Evolutionary conservation across 2,113 vertebrate genomes (phyloP).

Genomic region (Microtus ochrogaster): DNA sequence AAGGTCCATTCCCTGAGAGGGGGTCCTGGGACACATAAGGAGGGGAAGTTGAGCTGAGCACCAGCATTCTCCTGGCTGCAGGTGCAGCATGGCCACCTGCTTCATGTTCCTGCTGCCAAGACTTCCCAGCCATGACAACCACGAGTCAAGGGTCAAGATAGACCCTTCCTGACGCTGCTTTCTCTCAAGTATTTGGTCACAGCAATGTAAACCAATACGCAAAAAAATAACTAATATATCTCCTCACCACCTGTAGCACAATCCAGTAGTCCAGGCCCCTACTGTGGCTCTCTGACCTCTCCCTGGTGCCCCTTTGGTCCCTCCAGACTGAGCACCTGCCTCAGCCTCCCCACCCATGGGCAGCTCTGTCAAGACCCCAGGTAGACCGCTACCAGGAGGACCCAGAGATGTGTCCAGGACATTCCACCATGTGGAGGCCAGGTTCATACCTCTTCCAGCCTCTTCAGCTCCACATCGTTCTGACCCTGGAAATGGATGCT

Average conservation of each 20-base stretch:
- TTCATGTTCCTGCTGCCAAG: not conserved
- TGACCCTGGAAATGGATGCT: slow-evolving; percentile 90
- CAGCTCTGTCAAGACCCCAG: not conserved
- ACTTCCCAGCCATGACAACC: not conserved
- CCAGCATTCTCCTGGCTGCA: not conserved
- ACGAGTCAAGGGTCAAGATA: not conserved
- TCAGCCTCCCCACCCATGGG: not conserved
- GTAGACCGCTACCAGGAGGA: not conserved
- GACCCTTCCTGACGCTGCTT: too few species aligned
- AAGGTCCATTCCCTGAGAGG: too few species aligned
- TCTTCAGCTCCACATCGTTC: slow-evolving; percentile 80
- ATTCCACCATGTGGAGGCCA: accelerated
- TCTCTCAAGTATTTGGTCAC: not conserved
- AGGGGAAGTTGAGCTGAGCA: not conserved
- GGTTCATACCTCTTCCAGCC: slow-evolving; percentile 85
- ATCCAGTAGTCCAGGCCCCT: too few species aligned
- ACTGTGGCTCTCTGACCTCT: not conserved
- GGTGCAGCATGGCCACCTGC: not conserved
- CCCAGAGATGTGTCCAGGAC: accelerated
- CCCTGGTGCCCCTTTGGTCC: not conserved
- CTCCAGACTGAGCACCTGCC: not conserved
- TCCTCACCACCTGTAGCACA: too few species aligned
- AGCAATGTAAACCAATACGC: not conserved
- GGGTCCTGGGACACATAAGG: not conserved
- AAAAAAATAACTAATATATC: not conserved